phyloP scores from a whole-genome alignment of 2,113 vertebrate genomes.

The Regulus satrapa region DNA sequence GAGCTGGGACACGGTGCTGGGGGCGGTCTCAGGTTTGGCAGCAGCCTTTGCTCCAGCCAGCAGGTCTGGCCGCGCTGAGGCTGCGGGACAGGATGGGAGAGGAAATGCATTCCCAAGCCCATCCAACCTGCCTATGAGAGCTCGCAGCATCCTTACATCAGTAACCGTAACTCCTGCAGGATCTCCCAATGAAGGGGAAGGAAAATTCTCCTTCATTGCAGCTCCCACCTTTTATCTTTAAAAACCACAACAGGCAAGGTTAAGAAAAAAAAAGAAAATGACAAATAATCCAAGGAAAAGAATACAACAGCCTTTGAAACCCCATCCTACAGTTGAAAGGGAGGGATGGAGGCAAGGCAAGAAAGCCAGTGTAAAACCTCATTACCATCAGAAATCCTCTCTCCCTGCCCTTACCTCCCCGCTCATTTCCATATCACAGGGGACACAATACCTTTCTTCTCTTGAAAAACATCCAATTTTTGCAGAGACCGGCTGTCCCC shows the following conservation, averaged over 20 bases:
- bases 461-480: slow-evolving; percentile 18
- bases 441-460: slow-evolving; percentile 27
- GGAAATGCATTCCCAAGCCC: not conserved
- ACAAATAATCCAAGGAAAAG: slow-evolving; percentile 4
- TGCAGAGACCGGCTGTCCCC: not conserved
- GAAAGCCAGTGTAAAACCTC: slow-evolving; percentile 13
- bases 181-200: not conserved
- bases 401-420: not conserved
- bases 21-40: not conserved
- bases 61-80: not conserved
- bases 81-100: not conserved
- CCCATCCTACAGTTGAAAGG: not conserved
- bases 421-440: slow-evolving; percentile 56
- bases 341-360: not conserved
- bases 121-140: rapidly evolving
- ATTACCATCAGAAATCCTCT: slow-evolving; percentile 55
- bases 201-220: not conserved
- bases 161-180: not conserved
- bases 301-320: slow-evolving; percentile 35
- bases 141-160: rapidly evolving
- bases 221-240: not conserved
- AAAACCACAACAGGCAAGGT: not conserved
- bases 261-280: slow-evolving; percentile 1
- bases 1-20: not conserved
- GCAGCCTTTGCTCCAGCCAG: not conserved